Conservation (phyloP, 2,888 invertebrate genomes). For the Cecidostiba fungosa region DNA sequence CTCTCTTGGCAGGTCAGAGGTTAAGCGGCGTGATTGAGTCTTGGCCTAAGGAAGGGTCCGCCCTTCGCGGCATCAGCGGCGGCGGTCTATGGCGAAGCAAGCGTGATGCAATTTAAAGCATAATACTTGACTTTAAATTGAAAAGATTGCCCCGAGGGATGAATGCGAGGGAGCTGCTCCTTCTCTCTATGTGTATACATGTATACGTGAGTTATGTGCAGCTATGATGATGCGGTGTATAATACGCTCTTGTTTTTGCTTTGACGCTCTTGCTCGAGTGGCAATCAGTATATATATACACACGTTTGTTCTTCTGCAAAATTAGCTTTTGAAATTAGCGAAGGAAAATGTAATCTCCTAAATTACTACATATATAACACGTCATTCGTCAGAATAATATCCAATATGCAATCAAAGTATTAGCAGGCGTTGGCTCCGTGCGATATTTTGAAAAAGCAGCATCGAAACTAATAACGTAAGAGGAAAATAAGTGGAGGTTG, state of each 20-base stretch:
- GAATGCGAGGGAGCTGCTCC: constrained; percentile 74
- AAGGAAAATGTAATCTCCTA: neutral
- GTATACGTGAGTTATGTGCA: neutral
- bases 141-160: constrained; percentile 79
- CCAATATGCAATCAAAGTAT: neutral
- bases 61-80: constrained; percentile 68
- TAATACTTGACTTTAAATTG: constrained; percentile 81
- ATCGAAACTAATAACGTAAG: constrained; percentile 34
- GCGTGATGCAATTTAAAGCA: constrained; percentile 80
- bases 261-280: neutral
- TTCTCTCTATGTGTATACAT: neutral
- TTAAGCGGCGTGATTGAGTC: constrained; percentile 80
- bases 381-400: neutral
- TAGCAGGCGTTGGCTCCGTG: neutral
- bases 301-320: no score
- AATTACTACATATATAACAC: neutral
- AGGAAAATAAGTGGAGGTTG: constrained; percentile 39
- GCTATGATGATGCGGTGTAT: neutral
- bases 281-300: neutral
- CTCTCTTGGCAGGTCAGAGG: constrained; percentile 73
- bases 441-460: constrained; percentile 20
- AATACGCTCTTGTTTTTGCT: neutral
- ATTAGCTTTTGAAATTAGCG: neutral
- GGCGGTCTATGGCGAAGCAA: constrained; percentile 73
- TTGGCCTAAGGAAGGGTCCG: constrained; percentile 77